phyloP scores from a whole-genome alignment of 1,140 invertebrate genomes.

The Adelges cooleyi region DNA sequence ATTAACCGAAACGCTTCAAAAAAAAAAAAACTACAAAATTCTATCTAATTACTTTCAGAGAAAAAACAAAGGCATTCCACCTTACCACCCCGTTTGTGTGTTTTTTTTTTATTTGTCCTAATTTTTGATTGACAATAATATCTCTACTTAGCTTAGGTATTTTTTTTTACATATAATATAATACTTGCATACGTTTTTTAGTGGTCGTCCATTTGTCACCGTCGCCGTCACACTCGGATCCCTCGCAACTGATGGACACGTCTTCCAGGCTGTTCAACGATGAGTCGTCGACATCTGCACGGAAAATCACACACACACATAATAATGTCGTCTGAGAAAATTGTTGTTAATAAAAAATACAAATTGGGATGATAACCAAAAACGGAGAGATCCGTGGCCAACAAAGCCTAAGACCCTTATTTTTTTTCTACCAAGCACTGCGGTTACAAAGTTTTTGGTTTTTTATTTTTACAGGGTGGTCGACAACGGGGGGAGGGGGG shows the following conservation, averaged over 20 bases:
- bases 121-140: neutral
- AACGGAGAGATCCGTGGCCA: no score
- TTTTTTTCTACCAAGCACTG: no score
- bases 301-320: neutral
- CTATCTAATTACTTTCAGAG: neutral
- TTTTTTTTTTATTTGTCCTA: neutral
- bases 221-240: neutral
- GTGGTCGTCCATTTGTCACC: neutral
- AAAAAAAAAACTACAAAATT: neutral
- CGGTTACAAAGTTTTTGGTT: no score
- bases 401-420: no score
- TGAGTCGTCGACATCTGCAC: neutral
- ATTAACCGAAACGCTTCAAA: neutral
- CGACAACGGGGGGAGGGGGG: no score
- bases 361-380: no score
- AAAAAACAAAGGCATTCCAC: no score
- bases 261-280: neutral
- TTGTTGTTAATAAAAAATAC: no score
- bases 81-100: no score
- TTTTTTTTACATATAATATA: neutral
- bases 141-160: neutral
- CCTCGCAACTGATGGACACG: slow-evolving; percentile 5
- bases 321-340: no score
- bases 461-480: no score
- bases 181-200: slow-evolving; percentile 16